Evolutionary conservation across 2,113 vertebrate species (phyloP).

Genomic region (Bubalus kerabau): DNA sequence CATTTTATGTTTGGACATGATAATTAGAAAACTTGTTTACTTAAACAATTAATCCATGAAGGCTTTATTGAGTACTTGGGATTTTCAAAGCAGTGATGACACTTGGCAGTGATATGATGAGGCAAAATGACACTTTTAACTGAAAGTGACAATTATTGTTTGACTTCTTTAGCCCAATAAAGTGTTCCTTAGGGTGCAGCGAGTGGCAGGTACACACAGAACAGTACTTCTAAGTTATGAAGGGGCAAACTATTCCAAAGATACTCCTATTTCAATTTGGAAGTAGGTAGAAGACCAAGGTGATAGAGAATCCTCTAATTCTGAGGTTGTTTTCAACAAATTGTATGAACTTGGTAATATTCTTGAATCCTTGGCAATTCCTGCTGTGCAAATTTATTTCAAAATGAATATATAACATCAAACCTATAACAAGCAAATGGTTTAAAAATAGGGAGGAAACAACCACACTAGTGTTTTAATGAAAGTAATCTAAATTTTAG

Average conservation of each 20-base stretch:
- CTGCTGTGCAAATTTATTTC: constrained; percentile 1
- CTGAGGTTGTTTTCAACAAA: neutral
- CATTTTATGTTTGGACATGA: neutral
- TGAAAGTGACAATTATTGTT: neutral
- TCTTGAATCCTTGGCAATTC: neutral
- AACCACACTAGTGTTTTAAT: neutral
- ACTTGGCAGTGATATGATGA: neutral
- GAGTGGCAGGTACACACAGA: neutral
- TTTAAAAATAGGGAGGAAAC: constrained; percentile 2
- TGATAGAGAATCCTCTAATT: neutral
- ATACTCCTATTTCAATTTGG: neutral
- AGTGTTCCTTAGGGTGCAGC: neutral
- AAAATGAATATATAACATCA: neutral
- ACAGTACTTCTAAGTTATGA: neutral
- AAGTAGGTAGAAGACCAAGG: neutral
- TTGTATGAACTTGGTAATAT: neutral
- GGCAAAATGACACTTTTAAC: neutral
- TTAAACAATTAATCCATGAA: constrained; percentile 16
- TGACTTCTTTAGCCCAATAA: neutral
- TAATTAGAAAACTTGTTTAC: constrained; percentile 38
- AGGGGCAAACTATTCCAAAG: neutral
- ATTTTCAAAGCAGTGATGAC: neutral
- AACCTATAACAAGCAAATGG: neutral
- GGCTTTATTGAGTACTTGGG: neutral
- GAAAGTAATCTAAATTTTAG: constrained; percentile 9